Evolutionary conservation across 1,140 invertebrate species (phyloP).

Genomic region (fruit fly (Drosophila melanogaster)): DNA sequence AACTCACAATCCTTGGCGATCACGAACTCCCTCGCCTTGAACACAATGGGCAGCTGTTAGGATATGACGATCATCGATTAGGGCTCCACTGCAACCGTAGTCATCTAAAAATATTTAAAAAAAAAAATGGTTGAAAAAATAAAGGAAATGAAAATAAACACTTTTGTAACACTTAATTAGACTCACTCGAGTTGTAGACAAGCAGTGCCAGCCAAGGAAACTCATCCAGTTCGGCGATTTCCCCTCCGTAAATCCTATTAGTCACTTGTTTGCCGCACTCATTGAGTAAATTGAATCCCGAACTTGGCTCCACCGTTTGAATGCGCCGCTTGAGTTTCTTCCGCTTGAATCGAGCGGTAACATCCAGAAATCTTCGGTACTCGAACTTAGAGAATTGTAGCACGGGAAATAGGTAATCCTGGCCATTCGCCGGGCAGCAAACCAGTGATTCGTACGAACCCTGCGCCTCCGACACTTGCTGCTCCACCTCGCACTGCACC

Average conservation of each 20-base stretch:
- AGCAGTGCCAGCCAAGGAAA: constrained; percentile 90
- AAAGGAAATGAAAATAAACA: no score
- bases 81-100: constrained; percentile 86
- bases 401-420: constrained; percentile 73
- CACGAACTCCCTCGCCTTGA: constrained; percentile 85
- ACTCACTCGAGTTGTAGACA: constrained; percentile 86
- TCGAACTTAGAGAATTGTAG: constrained; percentile 81
- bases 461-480: not conserved
- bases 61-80: constrained; percentile 87
- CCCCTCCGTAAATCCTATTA: constrained; percentile 85
- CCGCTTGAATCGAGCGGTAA: constrained; percentile 65
- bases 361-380: constrained; percentile 74
- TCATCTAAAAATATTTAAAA: constrained; percentile 53
- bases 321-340: constrained; percentile 78
- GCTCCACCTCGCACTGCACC: constrained; percentile 68
- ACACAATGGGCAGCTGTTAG: constrained; percentile 95
- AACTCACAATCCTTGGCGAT: constrained; percentile 74
- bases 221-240: constrained; percentile 85
- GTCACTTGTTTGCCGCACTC: constrained; percentile 84
- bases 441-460: constrained; percentile 54
- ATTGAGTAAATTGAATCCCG: constrained; percentile 70
- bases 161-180: not conserved
- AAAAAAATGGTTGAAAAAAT: not conserved
- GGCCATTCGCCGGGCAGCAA: constrained; percentile 76
- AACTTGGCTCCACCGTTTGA: constrained; percentile 69